Conservation (phyloP, 1,140 invertebrate genomes). For the Panagrolaimus sp. region DNA sequence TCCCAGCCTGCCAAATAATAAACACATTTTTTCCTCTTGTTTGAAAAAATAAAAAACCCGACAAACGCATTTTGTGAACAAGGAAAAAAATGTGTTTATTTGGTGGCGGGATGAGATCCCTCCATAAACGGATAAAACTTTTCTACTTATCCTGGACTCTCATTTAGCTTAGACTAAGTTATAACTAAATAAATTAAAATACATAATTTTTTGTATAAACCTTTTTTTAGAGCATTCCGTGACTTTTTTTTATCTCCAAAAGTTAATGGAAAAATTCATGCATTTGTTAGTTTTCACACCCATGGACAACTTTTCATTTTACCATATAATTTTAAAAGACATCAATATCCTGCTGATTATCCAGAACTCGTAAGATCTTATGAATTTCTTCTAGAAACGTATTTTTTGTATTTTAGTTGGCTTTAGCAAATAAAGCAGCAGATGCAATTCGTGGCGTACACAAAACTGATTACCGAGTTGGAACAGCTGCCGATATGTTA, state of each 20-base stretch:
- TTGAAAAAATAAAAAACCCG: too few species aligned
- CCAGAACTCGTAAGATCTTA: conserved; percentile 36
- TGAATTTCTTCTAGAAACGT: conserved; percentile 11
- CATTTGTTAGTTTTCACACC: conserved; percentile 49
- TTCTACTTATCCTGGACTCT: too few species aligned
- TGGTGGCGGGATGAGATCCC: too few species aligned
- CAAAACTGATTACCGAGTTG: conserved; percentile 43
- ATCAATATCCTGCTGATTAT: conserved; percentile 49
- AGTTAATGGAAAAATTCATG: conserved; percentile 44
- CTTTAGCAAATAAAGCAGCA: conserved; percentile 26
- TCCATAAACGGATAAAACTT: too few species aligned
- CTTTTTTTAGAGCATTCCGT: conserved; percentile 43
- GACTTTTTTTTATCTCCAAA: conserved; percentile 47
- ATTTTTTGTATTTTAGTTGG: conserved; percentile 6
- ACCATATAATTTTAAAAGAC: conserved; percentile 45
- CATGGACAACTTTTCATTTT: conserved; percentile 55
- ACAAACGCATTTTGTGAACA: too few species aligned
- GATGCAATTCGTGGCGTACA: conserved; percentile 32
- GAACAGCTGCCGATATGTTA: conserved; percentile 48
- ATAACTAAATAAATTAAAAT: conserved; percentile 32
- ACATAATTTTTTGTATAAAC: background rate
- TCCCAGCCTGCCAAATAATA: too few species aligned
- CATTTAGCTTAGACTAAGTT: too few species aligned
- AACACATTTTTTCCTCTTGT: too few species aligned
- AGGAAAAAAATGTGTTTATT: too few species aligned